Evolutionary conservation across 2,888 invertebrate genomes (phyloP).

Genomic region (Pristionchus arcanus): DNA sequence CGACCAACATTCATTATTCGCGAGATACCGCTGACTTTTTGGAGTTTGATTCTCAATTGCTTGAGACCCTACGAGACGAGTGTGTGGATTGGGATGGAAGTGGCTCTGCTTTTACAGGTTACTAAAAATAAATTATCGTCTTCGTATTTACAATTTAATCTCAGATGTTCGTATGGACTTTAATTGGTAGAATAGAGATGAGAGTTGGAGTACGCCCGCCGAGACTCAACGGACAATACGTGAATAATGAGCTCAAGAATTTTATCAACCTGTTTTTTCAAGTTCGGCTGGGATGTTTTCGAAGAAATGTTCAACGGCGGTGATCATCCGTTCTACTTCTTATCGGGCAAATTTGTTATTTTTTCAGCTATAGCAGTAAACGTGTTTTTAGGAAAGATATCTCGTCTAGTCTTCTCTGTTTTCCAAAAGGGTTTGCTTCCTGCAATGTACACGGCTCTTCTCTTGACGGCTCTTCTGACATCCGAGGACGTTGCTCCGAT

Average conservation of each 20-base stretch:
- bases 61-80: not conserved
- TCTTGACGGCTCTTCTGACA: not conserved
- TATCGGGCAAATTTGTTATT: not conserved
- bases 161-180: not conserved
- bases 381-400: not conserved
- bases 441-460: constrained; percentile 4
- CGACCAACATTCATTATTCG: constrained; percentile 10
- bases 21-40: not conserved
- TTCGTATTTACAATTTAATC: not conserved
- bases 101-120: not conserved
- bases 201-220: not conserved
- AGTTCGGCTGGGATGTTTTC: constrained; percentile 22
- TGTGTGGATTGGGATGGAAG: not conserved
- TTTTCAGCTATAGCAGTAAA: not conserved
- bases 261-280: not conserved
- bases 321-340: not conserved
- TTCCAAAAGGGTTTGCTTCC: constrained; percentile 6
- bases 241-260: not conserved
- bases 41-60: constrained; percentile 26
- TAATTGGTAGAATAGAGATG: not conserved
- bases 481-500: not conserved
- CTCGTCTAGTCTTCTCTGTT: not conserved
- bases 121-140: too few species aligned
- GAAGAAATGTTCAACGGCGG: constrained; percentile 30
- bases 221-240: not conserved